Conservation (phyloP, 2,113 vertebrate genomes). For the Xenopus laevis region DNA sequence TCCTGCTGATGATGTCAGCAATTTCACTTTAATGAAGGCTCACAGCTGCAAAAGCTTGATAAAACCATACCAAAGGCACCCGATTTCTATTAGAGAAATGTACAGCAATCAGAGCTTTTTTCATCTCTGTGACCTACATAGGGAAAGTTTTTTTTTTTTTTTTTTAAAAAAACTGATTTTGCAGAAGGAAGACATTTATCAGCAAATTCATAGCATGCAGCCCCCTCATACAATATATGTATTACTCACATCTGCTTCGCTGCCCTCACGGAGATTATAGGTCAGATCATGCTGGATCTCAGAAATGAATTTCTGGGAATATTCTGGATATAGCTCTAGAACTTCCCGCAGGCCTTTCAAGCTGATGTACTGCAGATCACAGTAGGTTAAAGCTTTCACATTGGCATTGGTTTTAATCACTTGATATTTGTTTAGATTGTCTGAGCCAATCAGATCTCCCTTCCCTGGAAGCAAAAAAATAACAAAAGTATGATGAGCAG, state of each 20-base stretch:
- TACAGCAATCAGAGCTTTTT: not conserved
- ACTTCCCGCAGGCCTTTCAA: conserved; percentile 75
- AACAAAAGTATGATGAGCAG: not conserved
- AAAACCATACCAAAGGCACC: not conserved
- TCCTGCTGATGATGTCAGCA: not conserved
- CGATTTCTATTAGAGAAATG: not conserved
- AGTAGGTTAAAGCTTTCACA: conserved; percentile 78
- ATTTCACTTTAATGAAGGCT: not conserved
- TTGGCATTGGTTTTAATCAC: conserved; percentile 80
- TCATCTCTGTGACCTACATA: not conserved
- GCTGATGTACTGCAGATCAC: conserved; percentile 78
- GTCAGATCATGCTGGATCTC: conserved; percentile 81
- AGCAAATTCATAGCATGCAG: not conserved
- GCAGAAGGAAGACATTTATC: not conserved
- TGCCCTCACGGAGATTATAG: conserved; percentile 75
- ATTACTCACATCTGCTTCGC: conserved; percentile 66
- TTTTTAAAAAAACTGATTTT: not conserved
- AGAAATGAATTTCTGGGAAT: conserved; percentile 73
- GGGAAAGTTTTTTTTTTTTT: not conserved
- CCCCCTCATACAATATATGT: not conserved
- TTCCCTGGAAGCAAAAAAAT: conserved; percentile 59
- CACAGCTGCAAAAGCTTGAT: not conserved
- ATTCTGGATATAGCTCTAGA: conserved; percentile 73
- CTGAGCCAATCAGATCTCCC: conserved; percentile 75
- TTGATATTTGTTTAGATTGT: conserved; percentile 72